Evolutionary conservation across 2,797 vertebrate species (phyloP), one percentile per base, ranked within the genome.

Genomic region (Calcarius lapponicus): DNA sequence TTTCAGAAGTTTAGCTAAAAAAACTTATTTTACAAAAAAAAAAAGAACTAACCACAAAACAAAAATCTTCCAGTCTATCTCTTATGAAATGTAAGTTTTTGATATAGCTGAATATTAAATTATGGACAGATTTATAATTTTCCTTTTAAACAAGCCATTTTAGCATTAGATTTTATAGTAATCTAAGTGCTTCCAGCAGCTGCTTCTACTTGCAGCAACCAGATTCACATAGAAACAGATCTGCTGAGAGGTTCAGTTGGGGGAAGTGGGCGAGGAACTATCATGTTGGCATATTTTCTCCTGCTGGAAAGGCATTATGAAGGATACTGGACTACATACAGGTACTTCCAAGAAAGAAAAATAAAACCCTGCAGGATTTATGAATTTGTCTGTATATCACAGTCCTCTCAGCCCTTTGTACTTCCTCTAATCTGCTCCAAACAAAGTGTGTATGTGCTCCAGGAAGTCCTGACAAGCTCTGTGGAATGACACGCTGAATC

Each of bases 381-480:
- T 86, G 75, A 86, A 92, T 64, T 43, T 80, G 62, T 13, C 42
- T 9, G 3, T 76, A 21, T 69, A 85, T 61, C 42, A 14, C 65
- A 60, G 56, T 56, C 69, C 91, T 94, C 82, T 92, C 83, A 32
- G 62, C 84, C 54, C 72, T 92, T 48, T 86, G 58, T 84, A 80
- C 67, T 95, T 95, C 88, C 90, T 86, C 79, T 86, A 86, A 94
- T 86, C 79, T 80, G 88, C 42, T 85, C 86, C 48, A 88, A 88
- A 93, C 86, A 95, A 92, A 69, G 93, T 34, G 18, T 21, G 20
- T 48, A 64, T 80, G 84, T 84, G 80, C 60, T 92, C 84, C 92
- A 95, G 96, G 92, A 96, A 95, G 93, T 78, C 86, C 80, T 82
- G 86, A 95, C 90, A 69, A 95, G 88, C 91, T 92, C 58, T 93